A percentile compares a stretch with the other conserved stretches of the same genome.
Evolutionary conservation across 2,888 invertebrate genomes (phyloP).

Genomic region (Pristionchus maxplancki): DNA sequence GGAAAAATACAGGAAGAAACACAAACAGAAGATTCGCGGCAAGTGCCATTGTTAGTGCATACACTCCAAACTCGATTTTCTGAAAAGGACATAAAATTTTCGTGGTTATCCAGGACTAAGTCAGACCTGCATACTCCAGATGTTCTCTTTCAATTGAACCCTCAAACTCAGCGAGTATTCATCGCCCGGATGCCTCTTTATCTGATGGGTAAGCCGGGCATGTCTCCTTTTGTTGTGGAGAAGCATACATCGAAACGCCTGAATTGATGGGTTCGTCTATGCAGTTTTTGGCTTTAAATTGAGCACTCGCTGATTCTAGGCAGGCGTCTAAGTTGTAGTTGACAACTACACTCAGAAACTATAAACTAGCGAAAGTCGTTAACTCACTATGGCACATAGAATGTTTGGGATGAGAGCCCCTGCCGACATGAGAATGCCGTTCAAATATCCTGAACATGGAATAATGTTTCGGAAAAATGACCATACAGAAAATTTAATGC

Average conservation of each 20-base stretch:
- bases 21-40: background rate
- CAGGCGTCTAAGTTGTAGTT: background rate
- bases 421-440: background rate
- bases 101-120: no score
- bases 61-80: constrained; percentile 24
- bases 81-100: background rate
- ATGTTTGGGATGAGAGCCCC: background rate
- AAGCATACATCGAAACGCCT: background rate
- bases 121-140: constrained; percentile 27
- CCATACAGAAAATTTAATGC: background rate
- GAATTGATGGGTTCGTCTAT: background rate
- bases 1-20: background rate
- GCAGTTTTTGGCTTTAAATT: background rate
- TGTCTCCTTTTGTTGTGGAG: background rate
- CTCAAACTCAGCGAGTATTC: constrained; percentile 18
- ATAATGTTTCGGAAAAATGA: background rate
- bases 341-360: background rate
- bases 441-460: background rate
- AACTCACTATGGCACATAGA: background rate
- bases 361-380: background rate
- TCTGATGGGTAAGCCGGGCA: background rate
- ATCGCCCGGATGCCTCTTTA: background rate
- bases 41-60: background rate
- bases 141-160: constrained; percentile 8
- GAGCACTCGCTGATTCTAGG: background rate